A percentile compares a stretch with the other conserved stretches of the same genome.
These are phyloP conservation scores for Aegotheles bennettii DNA, from an alignment of 2,113 vertebrate species.

Conservation along the genomic window DNA sequence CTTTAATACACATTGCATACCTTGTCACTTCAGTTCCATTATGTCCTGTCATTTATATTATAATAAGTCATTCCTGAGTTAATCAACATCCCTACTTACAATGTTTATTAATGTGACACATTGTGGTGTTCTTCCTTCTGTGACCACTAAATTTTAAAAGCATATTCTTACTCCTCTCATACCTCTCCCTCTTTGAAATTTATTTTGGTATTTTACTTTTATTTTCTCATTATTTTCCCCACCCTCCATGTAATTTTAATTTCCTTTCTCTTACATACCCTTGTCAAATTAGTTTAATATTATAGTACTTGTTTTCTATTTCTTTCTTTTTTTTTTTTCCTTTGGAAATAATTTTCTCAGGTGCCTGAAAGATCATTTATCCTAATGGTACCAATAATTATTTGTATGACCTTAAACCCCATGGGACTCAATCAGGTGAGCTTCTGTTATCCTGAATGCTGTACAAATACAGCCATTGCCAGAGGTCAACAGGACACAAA, in stretches of 20 bases:
- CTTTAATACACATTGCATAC: constrained; percentile 45
- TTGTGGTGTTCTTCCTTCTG: constrained; percentile 18
- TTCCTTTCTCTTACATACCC: not conserved
- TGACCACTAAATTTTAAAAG: constrained; percentile 50
- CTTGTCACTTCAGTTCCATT: constrained; percentile 61
- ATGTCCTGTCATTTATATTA: constrained; percentile 65
- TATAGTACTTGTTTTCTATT: not conserved
- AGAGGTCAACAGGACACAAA: not conserved
- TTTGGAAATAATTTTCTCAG: not conserved
- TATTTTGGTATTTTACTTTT: constrained; percentile 3
- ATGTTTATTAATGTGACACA: constrained; percentile 30
- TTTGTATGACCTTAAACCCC: not conserved
- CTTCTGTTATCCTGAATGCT: not conserved
- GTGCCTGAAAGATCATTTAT: not conserved
- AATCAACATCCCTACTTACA: constrained; percentile 39
- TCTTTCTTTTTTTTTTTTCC: not conserved
- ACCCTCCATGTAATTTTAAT: not conserved
- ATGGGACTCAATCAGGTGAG: not conserved
- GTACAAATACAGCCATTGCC: not conserved
- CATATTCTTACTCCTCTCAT: not conserved
- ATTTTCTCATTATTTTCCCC: not conserved
- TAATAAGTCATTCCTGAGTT: constrained; percentile 56
- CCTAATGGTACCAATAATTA: not conserved
- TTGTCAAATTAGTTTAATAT: not conserved
- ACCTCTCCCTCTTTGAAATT: not conserved